Evolutionary conservation across 2,113 vertebrate species (phyloP).

Genomic region (Campylorhamphus procurvoides): DNA sequence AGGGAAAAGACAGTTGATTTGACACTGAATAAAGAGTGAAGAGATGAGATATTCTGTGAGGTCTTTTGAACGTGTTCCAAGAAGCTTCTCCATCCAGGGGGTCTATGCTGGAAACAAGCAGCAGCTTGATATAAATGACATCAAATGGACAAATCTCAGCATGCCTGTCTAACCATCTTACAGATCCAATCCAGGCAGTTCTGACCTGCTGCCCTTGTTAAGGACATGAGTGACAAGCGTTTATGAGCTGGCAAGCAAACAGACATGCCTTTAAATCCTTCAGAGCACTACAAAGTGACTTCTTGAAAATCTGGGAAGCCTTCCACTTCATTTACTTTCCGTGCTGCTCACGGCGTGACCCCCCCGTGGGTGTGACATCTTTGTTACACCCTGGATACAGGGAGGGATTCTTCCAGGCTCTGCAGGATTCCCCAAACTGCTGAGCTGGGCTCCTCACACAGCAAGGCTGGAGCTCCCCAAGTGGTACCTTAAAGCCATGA

Average conservation of each 20-base stretch:
- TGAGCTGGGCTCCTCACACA: background rate
- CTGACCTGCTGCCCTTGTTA: constrained; percentile 44
- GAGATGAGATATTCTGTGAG: constrained; percentile 37
- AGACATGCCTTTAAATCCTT: constrained; percentile 64
- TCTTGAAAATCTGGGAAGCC: constrained; percentile 29
- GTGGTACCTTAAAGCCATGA: background rate
- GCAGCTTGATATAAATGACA: constrained; percentile 55
- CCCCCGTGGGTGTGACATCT: constrained; percentile 23
- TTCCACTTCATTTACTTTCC: constrained; percentile 28
- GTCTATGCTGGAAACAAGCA: constrained; percentile 38
- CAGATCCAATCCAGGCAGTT: constrained; percentile 44
- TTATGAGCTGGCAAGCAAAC: constrained; percentile 55
- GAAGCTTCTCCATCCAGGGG: constrained; percentile 27
- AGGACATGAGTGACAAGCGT: constrained; percentile 57
- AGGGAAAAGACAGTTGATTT: constrained; percentile 20
- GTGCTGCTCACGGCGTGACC: constrained; percentile 11
- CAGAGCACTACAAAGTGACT: constrained; percentile 54
- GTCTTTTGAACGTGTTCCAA: constrained; percentile 37
- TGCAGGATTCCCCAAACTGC: background rate
- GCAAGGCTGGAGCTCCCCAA: background rate
- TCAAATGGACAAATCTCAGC: constrained; percentile 68
- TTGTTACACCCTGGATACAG: background rate
- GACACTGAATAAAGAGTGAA: constrained; percentile 28
- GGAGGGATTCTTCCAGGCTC: background rate
- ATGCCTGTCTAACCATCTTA: constrained; percentile 10